Evolutionary conservation across 2,797 vertebrate genomes (phyloP).

Genomic region (Nyctalus aviator): DNA sequence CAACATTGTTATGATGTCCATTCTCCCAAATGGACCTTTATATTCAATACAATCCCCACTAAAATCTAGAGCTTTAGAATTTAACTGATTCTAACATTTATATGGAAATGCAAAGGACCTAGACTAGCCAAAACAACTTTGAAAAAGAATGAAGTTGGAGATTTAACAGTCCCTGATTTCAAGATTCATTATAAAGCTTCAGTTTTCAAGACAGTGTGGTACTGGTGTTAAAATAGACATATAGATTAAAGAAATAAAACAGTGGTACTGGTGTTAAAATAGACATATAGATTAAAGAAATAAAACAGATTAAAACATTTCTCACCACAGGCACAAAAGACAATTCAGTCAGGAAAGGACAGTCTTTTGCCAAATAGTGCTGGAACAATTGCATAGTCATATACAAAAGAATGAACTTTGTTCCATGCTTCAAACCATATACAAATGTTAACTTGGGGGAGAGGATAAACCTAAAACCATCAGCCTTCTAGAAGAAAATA

Average conservation of each 20-base stretch:
- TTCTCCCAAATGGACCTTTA: background rate
- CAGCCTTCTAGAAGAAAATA: slow-evolving; percentile 14
- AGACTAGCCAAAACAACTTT: background rate
- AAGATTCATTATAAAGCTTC: background rate
- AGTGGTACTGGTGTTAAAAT: background rate
- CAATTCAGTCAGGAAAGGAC: background rate
- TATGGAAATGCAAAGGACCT: background rate
- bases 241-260: slow-evolving; percentile 3
- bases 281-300: background rate
- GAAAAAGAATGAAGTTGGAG: slow-evolving; percentile 3
- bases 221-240: background rate
- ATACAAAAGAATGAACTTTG: background rate
- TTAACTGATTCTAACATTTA: slow-evolving; percentile 43
- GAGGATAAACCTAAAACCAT: slow-evolving; percentile 10
- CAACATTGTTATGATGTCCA: background rate
- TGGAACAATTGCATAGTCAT: background rate
- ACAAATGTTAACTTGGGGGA: slow-evolving; percentile 1
- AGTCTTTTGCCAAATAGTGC: background rate
- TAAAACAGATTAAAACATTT: background rate
- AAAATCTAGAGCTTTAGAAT: slow-evolving; percentile 46
- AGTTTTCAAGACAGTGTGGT: background rate
- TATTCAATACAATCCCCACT: background rate
- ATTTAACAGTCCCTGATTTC: background rate
- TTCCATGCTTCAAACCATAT: background rate
- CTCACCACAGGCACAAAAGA: slow-evolving; percentile 42